Evolutionary conservation across 2,888 invertebrate species (phyloP), one percentile per base, ranked within the genome.

Genomic region (Stegana nigrithorax): DNA sequence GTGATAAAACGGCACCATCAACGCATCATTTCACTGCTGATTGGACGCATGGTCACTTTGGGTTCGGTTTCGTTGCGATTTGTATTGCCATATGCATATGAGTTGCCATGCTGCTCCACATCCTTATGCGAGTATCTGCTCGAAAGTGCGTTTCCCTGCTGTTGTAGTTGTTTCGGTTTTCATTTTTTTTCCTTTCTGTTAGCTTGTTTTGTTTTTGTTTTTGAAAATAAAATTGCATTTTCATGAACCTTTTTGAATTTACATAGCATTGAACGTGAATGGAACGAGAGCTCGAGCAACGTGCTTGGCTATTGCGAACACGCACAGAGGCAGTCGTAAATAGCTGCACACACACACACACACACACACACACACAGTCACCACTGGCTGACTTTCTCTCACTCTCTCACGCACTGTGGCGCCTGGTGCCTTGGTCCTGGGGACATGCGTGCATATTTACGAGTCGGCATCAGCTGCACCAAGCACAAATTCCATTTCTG

Each of bases 151-250:
- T 55, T 55, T 29, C 29, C n/a, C 32, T 62, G 57, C 21, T 62
- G 61, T 14, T 66, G 53, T 29, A 32, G n/a, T n/a, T n/a, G n/a
- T n/a, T n/a, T n/a, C n/a, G n/a, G n/a, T n/a, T n/a, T n/a, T n/a
- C n/a, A n/a, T n/a, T n/a, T n/a, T n/a, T n/a, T n/a, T n/a, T n/a
- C n/a, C n/a, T n/a, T n/a, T n/a, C n/a, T n/a, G n/a, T 36, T 29
- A 51, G 66, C 56, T 62, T 44, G 19, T 57, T 53, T 26, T 36
- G 25, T 8, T n/a, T n/a, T n/a, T n/a, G n/a, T n/a, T n/a, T n/a
- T 80, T 72, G 71, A 74, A 82, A 81, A 80, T 83, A 80, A 82
- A 82, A 82, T 83, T 83, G 82, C 81, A 82, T 83, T 83, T 82
- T 83, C 82, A 83, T 83, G 81, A 82, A 83, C 82, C 79, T 73